Base-by-base conservation (phyloP, 2,888 invertebrate genomes). In the Idaea straminata region DNA sequence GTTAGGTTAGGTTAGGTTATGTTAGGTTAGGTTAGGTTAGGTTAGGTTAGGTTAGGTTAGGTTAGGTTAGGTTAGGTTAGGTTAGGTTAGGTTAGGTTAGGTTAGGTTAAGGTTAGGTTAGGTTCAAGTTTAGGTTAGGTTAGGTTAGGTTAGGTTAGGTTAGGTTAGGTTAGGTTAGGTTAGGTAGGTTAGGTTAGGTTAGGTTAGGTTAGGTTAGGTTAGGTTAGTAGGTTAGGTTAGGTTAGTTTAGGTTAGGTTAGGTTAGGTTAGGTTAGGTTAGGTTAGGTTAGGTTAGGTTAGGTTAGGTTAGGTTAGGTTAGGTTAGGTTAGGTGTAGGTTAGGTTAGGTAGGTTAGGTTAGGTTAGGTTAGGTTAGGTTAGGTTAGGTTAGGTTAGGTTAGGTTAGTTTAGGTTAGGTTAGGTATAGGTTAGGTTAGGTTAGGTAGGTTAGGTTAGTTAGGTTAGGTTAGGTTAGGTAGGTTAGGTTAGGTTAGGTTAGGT, bases 11-110 rank as follows among this genome's bases (percentile, higher is more conserved):
- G n/a, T n/a, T n/a, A n/a, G n/a, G n/a, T n/a, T n/a, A n/a, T n/a
- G n/a, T n/a, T n/a, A 66, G 66, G 66, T 67, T 66, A 67, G 68
- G 68, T 68, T 66, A 68, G 68, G 68, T 70, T 68, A 67, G 70
- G 67, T 68, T 68, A 67, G 67, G 66, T 69, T 65, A 66, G 67
- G 67, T 68, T 66, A 66, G 66, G 67, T 68, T 67, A 67, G 66
- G 68, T 67, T 66, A 66, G 66, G 66, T 64, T 65, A 65, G 66
- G 65, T 69, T 66, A 67, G 67, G 67, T 67, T 64, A 67, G 67
- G 67, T 67, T 67, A 67, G 67, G 67, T 67, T 67, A 67, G 67
- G 67, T 67, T 67, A 64, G 64, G 64, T 67, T 67, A 67, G 64
- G 64, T 64, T 67, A 64, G 64, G 64, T 66, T 64, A 64, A n/a